Conservation (phyloP, 2,888 invertebrate genomes). For the Trisateles emortualis region DNA sequence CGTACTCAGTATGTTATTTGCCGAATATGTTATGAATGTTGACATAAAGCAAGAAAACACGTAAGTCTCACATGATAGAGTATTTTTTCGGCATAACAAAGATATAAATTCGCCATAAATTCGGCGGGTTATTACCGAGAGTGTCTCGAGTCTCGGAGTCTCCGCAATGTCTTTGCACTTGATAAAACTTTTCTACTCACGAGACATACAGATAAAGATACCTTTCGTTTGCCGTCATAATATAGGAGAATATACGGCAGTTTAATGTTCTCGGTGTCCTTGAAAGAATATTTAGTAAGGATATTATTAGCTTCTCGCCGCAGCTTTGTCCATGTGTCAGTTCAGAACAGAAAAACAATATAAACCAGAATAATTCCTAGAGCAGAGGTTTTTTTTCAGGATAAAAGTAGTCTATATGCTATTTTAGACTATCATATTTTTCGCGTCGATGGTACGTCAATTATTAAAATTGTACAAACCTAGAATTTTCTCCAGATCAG, state of each 20-base stretch:
- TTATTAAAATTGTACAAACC: no score
- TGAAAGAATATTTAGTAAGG: constrained; percentile 44
- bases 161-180: constrained; percentile 65
- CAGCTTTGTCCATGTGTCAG: no score
- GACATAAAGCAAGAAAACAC: constrained; percentile 38
- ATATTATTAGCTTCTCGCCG: constrained; percentile 5
- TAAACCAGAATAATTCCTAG: no score
- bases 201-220: constrained; percentile 30
- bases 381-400: no score
- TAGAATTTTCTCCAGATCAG: no score
- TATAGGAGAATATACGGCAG: constrained; percentile 35
- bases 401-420: no score
- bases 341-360: no score
- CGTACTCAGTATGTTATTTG: constrained; percentile 3
- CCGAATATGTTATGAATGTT: constrained; percentile 37
- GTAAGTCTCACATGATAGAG: constrained; percentile 39
- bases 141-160: no score
- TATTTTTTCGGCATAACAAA: constrained; percentile 59
- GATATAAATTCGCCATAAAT: constrained; percentile 65
- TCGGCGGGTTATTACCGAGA: constrained; percentile 60
- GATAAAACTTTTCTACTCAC: constrained; percentile 65
- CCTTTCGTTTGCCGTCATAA: constrained; percentile 36
- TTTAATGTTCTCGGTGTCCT: constrained; percentile 36
- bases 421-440: no score
- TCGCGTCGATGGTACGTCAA: no score